Evolutionary conservation across 2,797 vertebrate species (phyloP).

Genomic region (Hozukius guyotensis): DNA sequence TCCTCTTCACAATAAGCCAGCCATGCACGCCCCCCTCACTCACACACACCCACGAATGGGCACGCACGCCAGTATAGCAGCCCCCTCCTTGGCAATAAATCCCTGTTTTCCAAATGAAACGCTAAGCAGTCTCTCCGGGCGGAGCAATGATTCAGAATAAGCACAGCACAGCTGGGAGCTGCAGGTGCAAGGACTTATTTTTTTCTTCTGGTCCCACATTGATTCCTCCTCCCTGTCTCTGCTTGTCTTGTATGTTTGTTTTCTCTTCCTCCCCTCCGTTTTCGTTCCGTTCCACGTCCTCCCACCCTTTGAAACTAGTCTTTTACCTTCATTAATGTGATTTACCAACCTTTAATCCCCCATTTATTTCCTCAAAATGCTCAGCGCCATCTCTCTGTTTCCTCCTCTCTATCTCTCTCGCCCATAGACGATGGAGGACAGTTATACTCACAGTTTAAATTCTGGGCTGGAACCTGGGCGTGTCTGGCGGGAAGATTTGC

Average conservation of each 20-base stretch:
- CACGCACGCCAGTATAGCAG: constrained; percentile 7
- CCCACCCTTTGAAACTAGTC: neutral
- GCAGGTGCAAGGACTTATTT: constrained; percentile 65
- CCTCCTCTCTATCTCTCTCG: neutral
- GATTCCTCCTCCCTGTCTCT: constrained; percentile 15
- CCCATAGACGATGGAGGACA: constrained; percentile 16
- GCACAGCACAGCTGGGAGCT: constrained; percentile 67
- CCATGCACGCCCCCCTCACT: constrained; percentile 31
- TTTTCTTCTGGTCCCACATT: constrained; percentile 7
- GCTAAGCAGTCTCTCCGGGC: constrained; percentile 62
- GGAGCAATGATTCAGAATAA: constrained; percentile 75
- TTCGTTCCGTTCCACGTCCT: neutral
- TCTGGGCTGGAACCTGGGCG: constrained; percentile 37
- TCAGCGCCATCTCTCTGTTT: neutral
- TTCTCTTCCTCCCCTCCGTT: neutral
- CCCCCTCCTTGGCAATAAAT: constrained; percentile 65
- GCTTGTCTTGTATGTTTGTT: constrained; percentile 2
- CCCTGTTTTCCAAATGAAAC: constrained; percentile 76
- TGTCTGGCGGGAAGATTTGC: constrained; percentile 50
- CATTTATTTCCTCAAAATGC: constrained; percentile 42
- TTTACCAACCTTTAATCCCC: constrained; percentile 44
- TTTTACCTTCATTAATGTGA: constrained; percentile 55
- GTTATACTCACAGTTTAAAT: constrained; percentile 36
- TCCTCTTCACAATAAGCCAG: constrained; percentile 47
- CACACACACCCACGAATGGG: constrained; percentile 1